Conservation (phyloP, 2,113 vertebrate genomes). For the Lasiurus borealis region DNA sequence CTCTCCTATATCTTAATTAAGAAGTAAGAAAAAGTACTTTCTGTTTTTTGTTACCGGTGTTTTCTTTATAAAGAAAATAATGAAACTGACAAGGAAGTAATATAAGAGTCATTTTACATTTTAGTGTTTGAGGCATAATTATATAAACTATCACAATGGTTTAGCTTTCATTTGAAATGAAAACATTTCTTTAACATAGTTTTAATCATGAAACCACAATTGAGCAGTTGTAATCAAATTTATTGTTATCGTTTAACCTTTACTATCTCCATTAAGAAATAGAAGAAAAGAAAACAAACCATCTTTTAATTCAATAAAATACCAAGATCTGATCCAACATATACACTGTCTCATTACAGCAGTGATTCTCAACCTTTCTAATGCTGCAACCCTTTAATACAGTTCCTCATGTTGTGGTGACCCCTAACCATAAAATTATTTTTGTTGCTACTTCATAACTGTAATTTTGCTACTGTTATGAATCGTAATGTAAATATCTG, state of each 20-base stretch:
- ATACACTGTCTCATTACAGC: background rate
- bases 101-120: constrained; percentile 25
- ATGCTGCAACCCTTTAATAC: too few relatives aligned
- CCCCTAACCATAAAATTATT: too few relatives aligned
- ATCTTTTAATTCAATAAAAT: constrained; percentile 22
- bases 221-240: constrained; percentile 14
- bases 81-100: constrained; percentile 9
- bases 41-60: background rate
- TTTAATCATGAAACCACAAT: constrained; percentile 5
- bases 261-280: background rate
- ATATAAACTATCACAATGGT: background rate
- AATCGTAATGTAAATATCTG: too few relatives aligned
- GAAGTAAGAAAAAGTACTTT: constrained; percentile 4
- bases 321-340: background rate
- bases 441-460: too few relatives aligned
- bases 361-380: too few relatives aligned
- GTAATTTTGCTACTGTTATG: too few relatives aligned
- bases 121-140: background rate
- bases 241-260: background rate
- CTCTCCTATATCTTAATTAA: background rate
- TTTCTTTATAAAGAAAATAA: constrained; percentile 33
- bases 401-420: too few relatives aligned
- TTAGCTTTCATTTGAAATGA: background rate
- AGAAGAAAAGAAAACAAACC: background rate
- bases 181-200: constrained; percentile 25